Evolutionary conservation across 2,797 vertebrate genomes (phyloP), one percentile per base, ranked within the genome.

Genomic region (Somateria mollissima): DNA sequence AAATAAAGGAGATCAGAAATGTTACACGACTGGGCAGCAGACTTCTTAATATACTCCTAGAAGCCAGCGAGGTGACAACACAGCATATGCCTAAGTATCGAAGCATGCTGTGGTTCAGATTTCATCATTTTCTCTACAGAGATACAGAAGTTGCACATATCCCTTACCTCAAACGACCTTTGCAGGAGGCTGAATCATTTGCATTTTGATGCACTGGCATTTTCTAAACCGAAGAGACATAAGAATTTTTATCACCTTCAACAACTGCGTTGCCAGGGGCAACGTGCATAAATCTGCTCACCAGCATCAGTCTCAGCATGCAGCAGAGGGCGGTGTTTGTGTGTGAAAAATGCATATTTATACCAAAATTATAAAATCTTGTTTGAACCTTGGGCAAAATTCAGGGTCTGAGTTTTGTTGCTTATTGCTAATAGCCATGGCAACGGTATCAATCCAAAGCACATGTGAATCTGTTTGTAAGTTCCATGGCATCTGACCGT

Each of bases 161-260:
- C 79, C 76, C 66, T 96, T 85, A 97, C 96, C 95, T 96, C 91
- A 13, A 60, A 88, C 24, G 94, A 94, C 94, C 96, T 93, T 90
- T 81, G 84, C 91, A 57, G 82, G 66, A 89, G 89, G 87, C 79
- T 11, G 84, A 24, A 60, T 57, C 89, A 92, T 97, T 97, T 96
- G 92, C 95, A 96, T 97, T 96, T 97, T 91, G 95, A 96, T 95
- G 94, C 73, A 78, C 79, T 96, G 89, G 94, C 94, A 22, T 78
- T 96, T 95, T 96, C 79, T 17, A 81, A 89, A 86, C 1, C 79
- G 27, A 69, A 86, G 79, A 93, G 89, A 86, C 89, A 66, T 12
- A 53, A 93, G 89, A 84, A 94, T 92, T 97, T 82, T 95, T 92
- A 91, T 93, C 95, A 81, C 94, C 76, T 89, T 25, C 94, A 86